Base-by-base conservation (phyloP, 1,140 invertebrate species). In the Cylas formicarius region DNA sequence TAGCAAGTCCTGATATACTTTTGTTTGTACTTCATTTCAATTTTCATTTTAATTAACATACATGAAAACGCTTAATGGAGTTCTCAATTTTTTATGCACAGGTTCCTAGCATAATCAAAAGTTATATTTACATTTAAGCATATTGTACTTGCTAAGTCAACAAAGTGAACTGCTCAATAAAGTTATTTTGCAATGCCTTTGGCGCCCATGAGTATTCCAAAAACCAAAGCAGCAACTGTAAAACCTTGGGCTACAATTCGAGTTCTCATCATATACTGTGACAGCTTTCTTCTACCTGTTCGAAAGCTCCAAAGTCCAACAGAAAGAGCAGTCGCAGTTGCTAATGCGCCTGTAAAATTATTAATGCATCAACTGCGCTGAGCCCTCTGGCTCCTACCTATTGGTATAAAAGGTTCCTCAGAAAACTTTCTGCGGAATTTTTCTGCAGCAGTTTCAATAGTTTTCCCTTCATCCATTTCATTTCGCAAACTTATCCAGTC, bases 181-280 rank as follows among this genome's bases (percentile, higher is more conserved):
- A n/a, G n/a, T n/a, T n/a, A n/a, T n/a, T n/a, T n/a, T n/a, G n/a
- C n/a, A n/a, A n/a, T n/a, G n/a, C n/a, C n/a, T n/a, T n/a, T n/a
- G n/a, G n/a, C 58, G 38, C 66, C 61, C 47, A 75, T 58, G 2
- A 74, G 62, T 3, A 80, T 69, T 48, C 87, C 84, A 27, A 66
- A 59, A 16, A 88, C 59, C 20, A 91, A 58, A n/a, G 84, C 84
- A 14, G 77, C 54, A 13, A 93, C 67, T 1, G 89, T 92, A 55
- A 90, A 82, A 39, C 81, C 83, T 72, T 93, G 89, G 17, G 86
- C 84, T 10, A 70, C 69, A 51, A 93, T 77, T 60, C 90, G 73
- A 5, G 77, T 64, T 43, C 89, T 70, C 90, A 93, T 93, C 85
- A 91, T 89, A n/a, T 76, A 67, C 56, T 93, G 89, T 13, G 86